Evolutionary conservation across 2,888 invertebrate genomes (phyloP), one percentile per base, ranked within the genome.

Genomic region (Cryptus viduatorius): DNA sequence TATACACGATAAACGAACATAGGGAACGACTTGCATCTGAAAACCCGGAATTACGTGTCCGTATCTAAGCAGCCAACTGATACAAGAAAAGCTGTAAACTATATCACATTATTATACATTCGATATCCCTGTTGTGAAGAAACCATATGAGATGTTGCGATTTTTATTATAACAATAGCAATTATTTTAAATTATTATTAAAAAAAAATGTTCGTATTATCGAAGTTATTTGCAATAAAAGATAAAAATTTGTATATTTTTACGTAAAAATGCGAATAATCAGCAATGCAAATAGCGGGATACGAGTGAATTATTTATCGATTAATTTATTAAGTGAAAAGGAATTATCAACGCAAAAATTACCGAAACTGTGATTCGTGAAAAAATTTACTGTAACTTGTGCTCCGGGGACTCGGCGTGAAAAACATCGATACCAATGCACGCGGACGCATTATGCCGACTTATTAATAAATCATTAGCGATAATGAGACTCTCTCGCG

Each of bases 41-140:
- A 42, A 48, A 78, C 1, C 14, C 3, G 19, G 10, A 59, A 44
- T 75, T 73, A 56, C 24, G 56, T 24, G 24, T 12, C 19, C 24
- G 16, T 65, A 29, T 67, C 42, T 19, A 31, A 19, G 56, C 10
- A 37, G 29, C 65, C n/a, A 53, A 67, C 67, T 12, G 48, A 71
- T 75, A 37, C 46, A 48, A 65, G 29, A 50, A 44, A 79, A 75
- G 44, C 64, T 75, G 46, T 16, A 83, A 83, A 56, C 24, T 53
- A n/a, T 64, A 3, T 46, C 24, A 46, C 4, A 59, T 4, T 50
- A 68, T 82, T 65, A 44, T 44, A 72, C 7, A 65, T 4, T 19
- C 14, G 24, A 24, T 24, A 24, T 44, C 8, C 14, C 31, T 19
- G 59, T 31, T 37, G 37, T 19, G 24, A 67, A 72, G 16, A 24